A percentile compares a stretch with the other conserved stretches of the same genome.
phyloP scores from a whole-genome alignment of 2,113 vertebrate species.

The Pollimyrus isidori region DNA sequence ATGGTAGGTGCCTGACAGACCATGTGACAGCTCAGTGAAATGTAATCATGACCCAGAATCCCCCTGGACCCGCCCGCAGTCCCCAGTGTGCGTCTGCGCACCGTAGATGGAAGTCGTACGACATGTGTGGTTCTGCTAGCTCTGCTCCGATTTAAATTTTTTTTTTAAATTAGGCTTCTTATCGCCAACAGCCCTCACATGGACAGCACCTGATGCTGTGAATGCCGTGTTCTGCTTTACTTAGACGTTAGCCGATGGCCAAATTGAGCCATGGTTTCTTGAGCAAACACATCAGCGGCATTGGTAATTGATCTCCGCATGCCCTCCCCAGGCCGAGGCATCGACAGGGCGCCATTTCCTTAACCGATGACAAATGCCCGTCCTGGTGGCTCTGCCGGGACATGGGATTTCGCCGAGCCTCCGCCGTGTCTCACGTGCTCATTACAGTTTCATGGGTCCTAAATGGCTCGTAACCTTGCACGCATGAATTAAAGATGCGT shows the following conservation, averaged over 20 bases:
- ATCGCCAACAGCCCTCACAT: neutral
- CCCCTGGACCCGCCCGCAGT: neutral
- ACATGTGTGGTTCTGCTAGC: neutral
- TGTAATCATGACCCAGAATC: slow-evolving; percentile 4
- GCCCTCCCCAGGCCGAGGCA: neutral
- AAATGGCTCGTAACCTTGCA: slow-evolving; percentile 17
- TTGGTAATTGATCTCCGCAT: neutral
- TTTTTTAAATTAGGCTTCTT: neutral
- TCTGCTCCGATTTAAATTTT: neutral
- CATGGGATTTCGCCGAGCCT: neutral
- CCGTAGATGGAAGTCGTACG: neutral
- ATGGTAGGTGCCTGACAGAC: neutral
- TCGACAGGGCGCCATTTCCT: neutral
- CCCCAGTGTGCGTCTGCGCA: neutral
- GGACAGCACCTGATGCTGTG: neutral
- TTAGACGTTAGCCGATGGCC: neutral
- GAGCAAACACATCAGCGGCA: neutral
- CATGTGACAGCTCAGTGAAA: slow-evolving; percentile 7
- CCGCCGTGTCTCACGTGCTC: neutral
- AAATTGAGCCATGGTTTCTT: neutral
- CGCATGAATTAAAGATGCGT: slow-evolving; percentile 7
- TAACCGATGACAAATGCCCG: neutral
- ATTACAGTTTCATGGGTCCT: slow-evolving; percentile 13
- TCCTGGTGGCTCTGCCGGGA: neutral
- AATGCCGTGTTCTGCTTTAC: neutral